Percentiles rank a stretch among this genome's conserved stretches.
phyloP scores from a whole-genome alignment of 2,888 invertebrate genomes.

The Leptinotarsa peninsularis region DNA sequence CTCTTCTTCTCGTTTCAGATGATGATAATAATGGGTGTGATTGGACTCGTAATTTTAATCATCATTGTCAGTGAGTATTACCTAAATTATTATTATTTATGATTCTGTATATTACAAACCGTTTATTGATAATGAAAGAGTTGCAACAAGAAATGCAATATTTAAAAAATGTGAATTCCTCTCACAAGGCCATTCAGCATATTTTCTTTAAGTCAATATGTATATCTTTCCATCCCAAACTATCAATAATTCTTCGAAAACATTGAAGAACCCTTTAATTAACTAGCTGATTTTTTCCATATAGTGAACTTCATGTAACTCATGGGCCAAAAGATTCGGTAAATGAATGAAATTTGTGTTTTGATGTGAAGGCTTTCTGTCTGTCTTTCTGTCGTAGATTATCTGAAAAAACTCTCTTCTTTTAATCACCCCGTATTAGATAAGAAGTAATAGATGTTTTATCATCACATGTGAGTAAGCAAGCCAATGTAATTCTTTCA shows the following conservation, averaged over 20 bases:
- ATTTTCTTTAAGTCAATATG: no score
- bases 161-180: not conserved
- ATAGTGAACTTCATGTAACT: constrained; percentile 68
- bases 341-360: constrained; percentile 58
- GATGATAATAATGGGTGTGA: constrained; percentile 92
- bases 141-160: no score
- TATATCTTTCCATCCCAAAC: no score
- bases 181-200: not conserved
- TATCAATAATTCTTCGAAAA: no score
- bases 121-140: not conserved
- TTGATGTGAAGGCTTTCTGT: constrained; percentile 63
- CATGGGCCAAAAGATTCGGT: constrained; percentile 61
- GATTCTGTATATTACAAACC: not conserved
- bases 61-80: constrained; percentile 82
- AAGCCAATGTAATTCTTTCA: no score
- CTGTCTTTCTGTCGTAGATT: constrained; percentile 64
- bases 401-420: constrained; percentile 34
- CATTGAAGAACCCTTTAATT: not conserved
- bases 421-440: constrained; percentile 34
- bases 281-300: constrained; percentile 46
- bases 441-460: not conserved
- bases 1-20: constrained; percentile 68
- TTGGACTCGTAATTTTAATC: constrained; percentile 83
- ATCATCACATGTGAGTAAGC: constrained; percentile 2
- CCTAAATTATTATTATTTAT: constrained; percentile 14